Evolutionary conservation across 2,888 invertebrate genomes (phyloP), one percentile per base, ranked within the genome.

Genomic region (Scotopteryx bipunctaria): DNA sequence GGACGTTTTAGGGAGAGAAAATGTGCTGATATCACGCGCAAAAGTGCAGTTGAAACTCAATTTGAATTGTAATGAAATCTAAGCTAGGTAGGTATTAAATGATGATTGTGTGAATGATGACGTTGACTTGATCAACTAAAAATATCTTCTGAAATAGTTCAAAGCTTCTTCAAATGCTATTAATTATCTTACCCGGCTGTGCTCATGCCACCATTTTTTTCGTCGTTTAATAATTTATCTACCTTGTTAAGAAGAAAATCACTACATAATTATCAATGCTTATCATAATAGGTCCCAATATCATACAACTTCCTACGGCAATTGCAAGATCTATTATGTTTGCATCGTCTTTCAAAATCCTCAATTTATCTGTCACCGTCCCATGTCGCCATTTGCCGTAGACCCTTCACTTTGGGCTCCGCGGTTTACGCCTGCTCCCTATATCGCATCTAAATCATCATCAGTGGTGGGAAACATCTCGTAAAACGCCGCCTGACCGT

Each of bases 361-460:
- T 40, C 29, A 41, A 46, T 46, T 36, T 47, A 48, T 54, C 35
- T 43, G 6, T 42, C 21, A 19, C 41, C 23, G 4, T 6, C n/a
- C 8, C 11, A n/a, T 29, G 9, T 3, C 23, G 15, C 29, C 35
- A 41, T 47, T 47, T 41, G 17, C 36, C 13, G 21, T 23, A 27
- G 45, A 51, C 52, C 42, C 38, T 43, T 44, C 35, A 27, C 25
- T 6, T 47, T 27, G 42, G 35, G 14, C 42, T 43, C 78, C 78
- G 77, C 78, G 75, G 73, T 77, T 78, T 78, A 81, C 78, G 76
- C 77, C 66, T 66, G 46, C 36, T 79, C 81, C 76, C 81, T 45
- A 41, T 41, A 54, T 78, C 83, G 86, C 86, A 86, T 84, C 85
- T 88, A 88, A 87, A 89, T 89, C 89, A 89, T 87, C 86, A 87